Conservation (phyloP, 2,113 vertebrate genomes). For the Ranitomeya imitator region DNA sequence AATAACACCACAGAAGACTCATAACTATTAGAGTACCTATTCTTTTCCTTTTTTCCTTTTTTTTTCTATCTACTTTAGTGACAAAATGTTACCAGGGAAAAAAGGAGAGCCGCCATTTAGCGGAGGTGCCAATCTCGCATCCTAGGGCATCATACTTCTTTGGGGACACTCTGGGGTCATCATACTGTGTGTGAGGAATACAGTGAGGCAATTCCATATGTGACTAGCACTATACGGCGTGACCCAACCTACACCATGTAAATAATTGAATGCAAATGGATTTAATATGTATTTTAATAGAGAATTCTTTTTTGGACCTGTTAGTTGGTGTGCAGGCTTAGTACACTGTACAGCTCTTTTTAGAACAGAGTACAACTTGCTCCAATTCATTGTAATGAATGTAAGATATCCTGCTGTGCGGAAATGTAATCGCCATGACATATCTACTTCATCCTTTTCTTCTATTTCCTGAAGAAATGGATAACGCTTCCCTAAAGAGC, state of each 20-base stretch:
- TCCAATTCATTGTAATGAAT: neutral
- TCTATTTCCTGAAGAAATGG: neutral
- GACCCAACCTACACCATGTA: neutral
- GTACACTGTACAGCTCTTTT: neutral
- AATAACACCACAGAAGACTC: no score
- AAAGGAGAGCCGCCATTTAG: no score
- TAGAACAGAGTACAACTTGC: neutral
- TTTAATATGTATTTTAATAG: neutral
- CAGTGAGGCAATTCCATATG: no score
- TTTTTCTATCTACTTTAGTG: no score
- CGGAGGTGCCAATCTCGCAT: no score
- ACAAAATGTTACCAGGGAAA: no score
- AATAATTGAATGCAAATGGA: neutral
- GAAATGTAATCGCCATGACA: neutral
- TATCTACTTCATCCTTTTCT: neutral
- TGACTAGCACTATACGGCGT: no score
- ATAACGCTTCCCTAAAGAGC: constrained; percentile 5
- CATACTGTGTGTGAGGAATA: no score
- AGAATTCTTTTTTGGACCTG: neutral
- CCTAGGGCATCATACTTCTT: no score
- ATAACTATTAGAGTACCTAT: no score
- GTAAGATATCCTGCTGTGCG: neutral
- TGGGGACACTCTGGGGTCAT: no score
- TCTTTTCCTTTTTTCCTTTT: no score
- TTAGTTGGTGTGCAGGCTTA: neutral